Evolutionary conservation across 1,140 invertebrate genomes (phyloP).

Genomic region (Oryctes rhinoceros): DNA sequence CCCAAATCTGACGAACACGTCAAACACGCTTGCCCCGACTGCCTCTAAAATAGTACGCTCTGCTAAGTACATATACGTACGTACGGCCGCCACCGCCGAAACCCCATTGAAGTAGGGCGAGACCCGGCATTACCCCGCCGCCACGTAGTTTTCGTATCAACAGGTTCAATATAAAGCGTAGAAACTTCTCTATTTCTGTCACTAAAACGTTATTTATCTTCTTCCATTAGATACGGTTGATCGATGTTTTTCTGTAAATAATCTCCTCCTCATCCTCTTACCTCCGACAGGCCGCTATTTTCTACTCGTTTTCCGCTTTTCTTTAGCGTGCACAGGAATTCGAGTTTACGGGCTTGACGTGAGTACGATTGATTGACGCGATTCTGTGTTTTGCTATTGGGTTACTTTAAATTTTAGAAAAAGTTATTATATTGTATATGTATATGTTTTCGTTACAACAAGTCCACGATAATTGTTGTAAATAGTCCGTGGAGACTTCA

Average conservation of each 20-base stretch:
- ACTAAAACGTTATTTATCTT: conserved; percentile 34
- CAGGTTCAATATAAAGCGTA: conserved; percentile 23
- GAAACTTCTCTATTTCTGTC: conserved; percentile 22
- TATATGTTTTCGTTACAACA: too few species aligned
- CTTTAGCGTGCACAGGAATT: too few species aligned
- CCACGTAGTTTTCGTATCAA: conserved; percentile 9
- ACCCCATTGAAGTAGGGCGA: background rate
- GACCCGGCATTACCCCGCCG: background rate
- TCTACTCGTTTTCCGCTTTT: too few species aligned
- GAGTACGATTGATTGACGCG: too few species aligned
- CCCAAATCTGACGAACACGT: background rate
- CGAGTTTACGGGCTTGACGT: too few species aligned
- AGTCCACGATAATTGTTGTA: too few species aligned
- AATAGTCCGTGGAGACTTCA: too few species aligned
- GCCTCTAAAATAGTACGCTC: background rate
- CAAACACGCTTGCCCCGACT: background rate
- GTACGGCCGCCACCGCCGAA: background rate
- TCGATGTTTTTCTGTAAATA: conserved; percentile 24
- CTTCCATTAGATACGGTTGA: conserved; percentile 28
- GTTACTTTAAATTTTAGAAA: too few species aligned
- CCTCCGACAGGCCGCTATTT: too few species aligned
- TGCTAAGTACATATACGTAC: background rate
- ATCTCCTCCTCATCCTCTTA: background rate
- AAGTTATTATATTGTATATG: too few species aligned
- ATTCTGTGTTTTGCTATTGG: too few species aligned